Percentiles rank a stretch among this genome's conserved stretches.
Conservation (phyloP, 2,797 vertebrate genomes). For the Alcedo quadribrachys region DNA sequence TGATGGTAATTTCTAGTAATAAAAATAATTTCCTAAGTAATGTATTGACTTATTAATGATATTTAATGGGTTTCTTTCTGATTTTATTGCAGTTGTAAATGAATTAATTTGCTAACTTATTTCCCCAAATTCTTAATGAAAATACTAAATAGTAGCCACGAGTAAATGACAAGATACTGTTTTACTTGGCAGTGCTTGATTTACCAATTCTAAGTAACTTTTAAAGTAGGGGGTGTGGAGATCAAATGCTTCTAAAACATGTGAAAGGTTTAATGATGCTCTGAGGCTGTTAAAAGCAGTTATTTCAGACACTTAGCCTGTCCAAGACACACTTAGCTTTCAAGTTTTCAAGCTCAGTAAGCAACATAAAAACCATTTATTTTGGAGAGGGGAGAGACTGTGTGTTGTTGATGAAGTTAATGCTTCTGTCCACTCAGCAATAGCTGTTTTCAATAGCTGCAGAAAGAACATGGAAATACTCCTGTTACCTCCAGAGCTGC, state of each 20-base stretch:
- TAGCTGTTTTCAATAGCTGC: not conserved
- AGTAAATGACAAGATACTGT: constrained; percentile 40
- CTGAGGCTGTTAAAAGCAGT: constrained; percentile 14
- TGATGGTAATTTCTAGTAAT: constrained; percentile 76
- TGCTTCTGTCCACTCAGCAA: constrained; percentile 43
- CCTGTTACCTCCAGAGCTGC: not conserved
- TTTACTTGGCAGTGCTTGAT: constrained; percentile 39
- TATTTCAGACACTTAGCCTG: constrained; percentile 32
- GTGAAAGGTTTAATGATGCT: constrained; percentile 51
- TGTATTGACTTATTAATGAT: constrained; percentile 81
- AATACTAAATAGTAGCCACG: constrained; percentile 23
- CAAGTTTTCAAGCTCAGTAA: constrained; percentile 50
- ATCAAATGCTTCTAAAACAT: constrained; percentile 1
- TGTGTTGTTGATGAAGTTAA: constrained; percentile 27
- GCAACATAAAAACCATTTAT: constrained; percentile 44
- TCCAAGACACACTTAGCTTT: constrained; percentile 59
- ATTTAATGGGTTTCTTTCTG: constrained; percentile 74
- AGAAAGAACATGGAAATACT: not conserved
- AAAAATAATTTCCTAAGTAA: constrained; percentile 78
- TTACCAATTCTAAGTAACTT: constrained; percentile 32
- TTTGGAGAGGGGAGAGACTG: not conserved
- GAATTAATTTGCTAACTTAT: constrained; percentile 76
- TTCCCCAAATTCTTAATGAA: constrained; percentile 74
- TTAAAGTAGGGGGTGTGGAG: not conserved
- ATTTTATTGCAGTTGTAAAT: constrained; percentile 75